A percentile compares a stretch with the other conserved stretches of the same genome.
phyloP scores from a whole-genome alignment of 2,888 invertebrate species.

The Alitta virens region DNA sequence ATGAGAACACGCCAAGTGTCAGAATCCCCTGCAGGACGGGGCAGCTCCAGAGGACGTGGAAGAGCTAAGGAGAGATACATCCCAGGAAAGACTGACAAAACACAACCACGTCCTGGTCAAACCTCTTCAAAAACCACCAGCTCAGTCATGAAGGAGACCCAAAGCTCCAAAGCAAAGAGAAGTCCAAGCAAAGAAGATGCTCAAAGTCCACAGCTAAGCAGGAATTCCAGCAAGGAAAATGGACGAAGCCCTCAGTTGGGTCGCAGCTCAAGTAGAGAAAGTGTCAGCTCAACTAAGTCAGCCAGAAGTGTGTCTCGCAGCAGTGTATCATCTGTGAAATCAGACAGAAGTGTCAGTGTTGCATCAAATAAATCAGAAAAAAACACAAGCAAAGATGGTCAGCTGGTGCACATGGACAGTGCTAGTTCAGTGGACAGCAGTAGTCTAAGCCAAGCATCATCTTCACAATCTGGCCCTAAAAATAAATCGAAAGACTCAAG shows the following conservation, averaged over 20 bases:
- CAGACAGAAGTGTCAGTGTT: background rate
- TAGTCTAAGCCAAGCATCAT: background rate
- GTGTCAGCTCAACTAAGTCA: background rate
- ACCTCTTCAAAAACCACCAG: too few relatives aligned
- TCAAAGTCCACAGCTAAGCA: too few relatives aligned
- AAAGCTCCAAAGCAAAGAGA: too few relatives aligned
- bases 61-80: too few relatives aligned
- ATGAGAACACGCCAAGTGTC: background rate
- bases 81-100: too few relatives aligned
- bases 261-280: slow-evolving; percentile 6
- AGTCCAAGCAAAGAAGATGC: too few relatives aligned
- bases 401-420: background rate
- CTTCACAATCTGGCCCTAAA: background rate
- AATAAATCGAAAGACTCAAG: background rate
- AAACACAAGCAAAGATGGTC: too few relatives aligned
- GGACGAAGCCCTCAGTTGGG: background rate
- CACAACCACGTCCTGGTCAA: too few relatives aligned
- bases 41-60: background rate
- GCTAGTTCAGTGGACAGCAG: background rate
- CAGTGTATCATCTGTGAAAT: background rate
- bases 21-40: background rate
- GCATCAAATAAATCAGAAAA: too few relatives aligned
- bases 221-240: too few relatives aligned
- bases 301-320: background rate
- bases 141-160: too few relatives aligned